phyloP scores from a whole-genome alignment of 2,797 vertebrate genomes.

The Dendrocincla fuliginosa region DNA sequence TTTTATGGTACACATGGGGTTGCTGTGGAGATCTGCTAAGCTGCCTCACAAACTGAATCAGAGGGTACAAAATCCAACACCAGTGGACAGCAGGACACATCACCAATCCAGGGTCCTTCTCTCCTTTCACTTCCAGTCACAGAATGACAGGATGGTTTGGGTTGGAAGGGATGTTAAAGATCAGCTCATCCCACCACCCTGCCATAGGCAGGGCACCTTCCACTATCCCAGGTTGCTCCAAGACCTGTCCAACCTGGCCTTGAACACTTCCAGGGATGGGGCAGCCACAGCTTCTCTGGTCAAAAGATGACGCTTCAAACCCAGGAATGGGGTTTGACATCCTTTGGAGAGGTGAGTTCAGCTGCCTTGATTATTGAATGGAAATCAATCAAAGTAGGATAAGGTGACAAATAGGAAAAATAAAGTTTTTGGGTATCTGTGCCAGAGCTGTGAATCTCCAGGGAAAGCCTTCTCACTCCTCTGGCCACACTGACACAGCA shows the following conservation, averaged over 20 bases:
- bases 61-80: background rate
- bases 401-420: fast-evolving
- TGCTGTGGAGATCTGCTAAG: conserved; percentile 23
- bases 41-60: background rate
- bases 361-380: fast-evolving
- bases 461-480: background rate
- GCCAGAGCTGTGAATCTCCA: fast-evolving
- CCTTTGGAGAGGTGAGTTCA: fast-evolving
- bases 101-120: background rate
- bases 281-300: background rate
- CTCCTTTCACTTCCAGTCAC: background rate
- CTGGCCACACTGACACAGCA: too few species aligned
- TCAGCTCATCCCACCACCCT: background rate
- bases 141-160: fast-evolving
- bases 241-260: background rate
- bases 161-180: background rate
- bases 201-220: background rate
- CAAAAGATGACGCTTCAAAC: too few species aligned
- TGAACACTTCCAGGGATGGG: background rate
- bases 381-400: background rate
- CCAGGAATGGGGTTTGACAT: fast-evolving
- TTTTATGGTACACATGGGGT: background rate
- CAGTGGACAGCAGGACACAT: fast-evolving
- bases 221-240: background rate
- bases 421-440: fast-evolving